Evolutionary conservation across 2,888 invertebrate species (phyloP), one percentile per base, ranked within the genome.

Genomic region (Pollenia griseotomentosa): DNA sequence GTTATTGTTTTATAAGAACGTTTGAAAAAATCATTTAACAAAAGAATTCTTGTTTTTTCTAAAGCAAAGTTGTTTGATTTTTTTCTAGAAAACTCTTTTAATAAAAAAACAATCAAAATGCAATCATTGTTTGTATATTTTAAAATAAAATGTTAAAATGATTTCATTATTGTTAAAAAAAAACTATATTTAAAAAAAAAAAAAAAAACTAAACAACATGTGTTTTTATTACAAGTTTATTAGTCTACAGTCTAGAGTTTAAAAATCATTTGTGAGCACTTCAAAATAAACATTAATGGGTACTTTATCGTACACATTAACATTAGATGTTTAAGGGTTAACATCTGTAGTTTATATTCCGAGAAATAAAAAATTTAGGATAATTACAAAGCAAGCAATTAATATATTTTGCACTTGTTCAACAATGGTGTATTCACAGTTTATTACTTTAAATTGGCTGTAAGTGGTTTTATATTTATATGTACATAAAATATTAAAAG

Each of bases 61-160:
- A 77, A 48, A 73, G 48, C 46, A 44, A 59, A 8, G 66, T 57
- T 81, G 10, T 55, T 19, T 66, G 1, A 66, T 68, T 59, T 42
- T 40, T 46, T 23, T 42, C 40, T 44, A 33, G 6, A 5, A 33
- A 33, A 33, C 33, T 33, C 33, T 33, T 19, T 44, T 65, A 53
- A 23, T 23, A 23, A 40, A 46, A 73, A 65, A 73, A 33, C 59
- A 82, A 75, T 83, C 61, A 70, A 75, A 70, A 70, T 61, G 16
- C 19, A 59, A 70, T 83, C 51, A 81, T n/a, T 23, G n/a, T n/a
- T n/a, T 73, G 40, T 53, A 40, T 46, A 33, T 65, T 57, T 48
- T 73, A 55, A 33, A 33, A 33, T 40, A 12, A 16, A 81, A 65
- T 73, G 42, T 44, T 65, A 46, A 55, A 61, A 53, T 40, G 48